Conservation (phyloP, 2,888 invertebrate genomes). For the Rhagophthalmus giganteus region DNA sequence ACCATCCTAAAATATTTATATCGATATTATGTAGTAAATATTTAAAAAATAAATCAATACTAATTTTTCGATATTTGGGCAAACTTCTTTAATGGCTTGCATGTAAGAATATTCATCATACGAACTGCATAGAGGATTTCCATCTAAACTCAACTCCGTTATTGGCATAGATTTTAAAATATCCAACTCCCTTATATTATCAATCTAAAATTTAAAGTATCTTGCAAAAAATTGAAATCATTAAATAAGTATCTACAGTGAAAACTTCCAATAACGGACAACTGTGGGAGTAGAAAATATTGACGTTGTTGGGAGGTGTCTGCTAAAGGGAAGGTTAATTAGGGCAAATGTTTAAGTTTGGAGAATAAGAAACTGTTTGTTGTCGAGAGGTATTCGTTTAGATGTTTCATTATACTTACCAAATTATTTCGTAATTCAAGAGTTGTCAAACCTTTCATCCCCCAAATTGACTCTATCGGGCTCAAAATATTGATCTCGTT, state of each 20-base stretch:
- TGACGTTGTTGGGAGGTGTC: too few relatives aligned
- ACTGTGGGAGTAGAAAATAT: too few relatives aligned
- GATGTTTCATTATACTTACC: constrained; percentile 25
- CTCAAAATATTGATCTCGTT: constrained; percentile 48
- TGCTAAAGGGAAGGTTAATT: too few relatives aligned
- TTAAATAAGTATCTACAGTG: too few relatives aligned
- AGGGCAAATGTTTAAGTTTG: too few relatives aligned
- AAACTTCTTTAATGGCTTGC: constrained; percentile 59
- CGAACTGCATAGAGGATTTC: constrained; percentile 71
- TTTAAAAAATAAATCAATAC: too few relatives aligned
- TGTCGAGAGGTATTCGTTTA: too few relatives aligned
- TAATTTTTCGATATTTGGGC: constrained; percentile 47
- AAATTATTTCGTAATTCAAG: constrained; percentile 37
- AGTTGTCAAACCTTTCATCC: constrained; percentile 25
- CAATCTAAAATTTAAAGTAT: constrained; percentile 36
- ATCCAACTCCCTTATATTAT: constrained; percentile 34
- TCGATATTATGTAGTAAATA: too few relatives aligned
- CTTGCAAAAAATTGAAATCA: constrained; percentile 1
- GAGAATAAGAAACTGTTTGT: too few relatives aligned
- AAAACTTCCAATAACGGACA: too few relatives aligned
- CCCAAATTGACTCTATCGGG: constrained; percentile 46
- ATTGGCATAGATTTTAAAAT: constrained; percentile 41
- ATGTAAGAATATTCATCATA: constrained; percentile 65
- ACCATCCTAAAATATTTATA: constrained; percentile 59
- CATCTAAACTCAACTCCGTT: constrained; percentile 61